Evolutionary conservation across 2,888 invertebrate species (phyloP).

Genomic region (Ptilodon capucinus): DNA sequence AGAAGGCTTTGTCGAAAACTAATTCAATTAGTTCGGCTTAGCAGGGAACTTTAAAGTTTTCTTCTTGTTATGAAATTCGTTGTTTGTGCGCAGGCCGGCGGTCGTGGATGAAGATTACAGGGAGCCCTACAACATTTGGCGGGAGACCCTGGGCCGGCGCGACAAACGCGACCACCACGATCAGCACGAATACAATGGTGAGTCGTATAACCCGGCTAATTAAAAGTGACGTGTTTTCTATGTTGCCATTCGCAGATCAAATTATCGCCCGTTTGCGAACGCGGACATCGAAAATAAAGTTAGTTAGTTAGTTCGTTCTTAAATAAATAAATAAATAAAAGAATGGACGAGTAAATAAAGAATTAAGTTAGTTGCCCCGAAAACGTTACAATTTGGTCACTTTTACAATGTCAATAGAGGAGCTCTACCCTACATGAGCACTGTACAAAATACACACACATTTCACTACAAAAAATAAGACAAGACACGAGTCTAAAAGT

Average conservation of each 20-base stretch:
- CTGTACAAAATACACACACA: not conserved
- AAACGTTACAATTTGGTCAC: too few relatives aligned
- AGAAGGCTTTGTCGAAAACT: conserved; percentile 8
- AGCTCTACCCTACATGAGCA: too few relatives aligned
- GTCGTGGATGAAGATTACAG: conserved; percentile 77
- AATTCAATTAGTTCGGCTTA: conserved; percentile 11
- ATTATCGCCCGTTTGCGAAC: too few relatives aligned
- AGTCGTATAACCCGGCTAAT: too few relatives aligned
- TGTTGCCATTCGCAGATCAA: too few relatives aligned
- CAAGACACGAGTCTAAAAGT: conserved; percentile 34
- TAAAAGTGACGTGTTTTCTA: too few relatives aligned
- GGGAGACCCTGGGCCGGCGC: conserved; percentile 71
- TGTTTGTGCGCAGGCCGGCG: conserved; percentile 53
- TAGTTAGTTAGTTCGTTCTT: too few relatives aligned
- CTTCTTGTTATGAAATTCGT: not conserved
- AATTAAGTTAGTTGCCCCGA: too few relatives aligned
- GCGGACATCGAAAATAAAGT: too few relatives aligned
- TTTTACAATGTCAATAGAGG: too few relatives aligned
- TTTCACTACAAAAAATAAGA: conserved; percentile 8
- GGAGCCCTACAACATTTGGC: conserved; percentile 77
- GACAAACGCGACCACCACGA: conserved; percentile 66
- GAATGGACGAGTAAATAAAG: too few relatives aligned
- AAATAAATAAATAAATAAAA: too few relatives aligned
- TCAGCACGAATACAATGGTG: conserved; percentile 75
- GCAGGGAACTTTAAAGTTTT: conserved; percentile 5